These are phyloP conservation scores for Delia radicum DNA, from an alignment of 1,140 invertebrate genomes.

Conservation along the genomic window DNA sequence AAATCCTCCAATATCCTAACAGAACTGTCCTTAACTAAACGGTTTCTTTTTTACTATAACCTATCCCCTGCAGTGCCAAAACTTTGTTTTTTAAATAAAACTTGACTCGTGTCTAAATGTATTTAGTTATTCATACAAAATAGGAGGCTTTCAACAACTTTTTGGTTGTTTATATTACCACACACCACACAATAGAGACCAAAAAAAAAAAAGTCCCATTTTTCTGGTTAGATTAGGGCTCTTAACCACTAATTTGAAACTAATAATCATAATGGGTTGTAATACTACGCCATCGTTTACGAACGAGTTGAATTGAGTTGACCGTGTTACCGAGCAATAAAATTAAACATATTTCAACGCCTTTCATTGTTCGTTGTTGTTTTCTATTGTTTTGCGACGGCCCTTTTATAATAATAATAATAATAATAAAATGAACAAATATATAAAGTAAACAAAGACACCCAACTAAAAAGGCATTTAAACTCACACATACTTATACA, in stretches of 20 bases:
- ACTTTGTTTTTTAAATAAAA: no score
- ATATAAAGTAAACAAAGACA: not conserved
- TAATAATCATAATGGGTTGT: slow-evolving; percentile 21
- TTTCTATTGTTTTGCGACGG: not conserved
- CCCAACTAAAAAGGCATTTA: no score
- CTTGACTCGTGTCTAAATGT: not conserved
- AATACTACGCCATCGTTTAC: not conserved
- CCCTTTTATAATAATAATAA: not conserved
- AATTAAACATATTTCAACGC: slow-evolving; percentile 22
- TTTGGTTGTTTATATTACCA: not conserved
- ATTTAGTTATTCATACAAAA: not conserved
- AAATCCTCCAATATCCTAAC: no score
- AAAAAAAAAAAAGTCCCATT: not conserved
- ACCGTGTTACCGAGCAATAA: slow-evolving; percentile 17
- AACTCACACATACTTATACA: no score
- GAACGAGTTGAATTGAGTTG: not conserved
- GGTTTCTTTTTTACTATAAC: no score
- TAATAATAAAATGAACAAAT: not conserved
- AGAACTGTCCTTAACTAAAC: no score
- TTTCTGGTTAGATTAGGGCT: slow-evolving; percentile 4
- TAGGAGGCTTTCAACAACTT: not conserved
- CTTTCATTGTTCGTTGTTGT: slow-evolving; percentile 8
- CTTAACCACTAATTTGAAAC: slow-evolving; percentile 17
- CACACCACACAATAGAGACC: not conserved
- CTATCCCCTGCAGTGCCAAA: not conserved